Evolutionary conservation across 1,140 invertebrate species (phyloP), one percentile per base, ranked within the genome.

Genomic region (Leptopilina clavipes): DNA sequence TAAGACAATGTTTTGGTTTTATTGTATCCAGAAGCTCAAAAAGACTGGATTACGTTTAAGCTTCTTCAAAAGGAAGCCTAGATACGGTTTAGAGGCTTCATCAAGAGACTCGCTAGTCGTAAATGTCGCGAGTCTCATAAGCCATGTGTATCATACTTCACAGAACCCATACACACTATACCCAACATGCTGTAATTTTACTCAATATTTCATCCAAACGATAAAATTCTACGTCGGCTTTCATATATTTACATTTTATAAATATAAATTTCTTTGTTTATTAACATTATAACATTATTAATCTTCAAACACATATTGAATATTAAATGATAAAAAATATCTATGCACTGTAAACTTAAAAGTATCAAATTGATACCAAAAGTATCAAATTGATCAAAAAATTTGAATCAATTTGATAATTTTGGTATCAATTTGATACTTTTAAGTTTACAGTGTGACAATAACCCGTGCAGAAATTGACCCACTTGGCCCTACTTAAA

Each of bases 111-210:
- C 54, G 19, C 54, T 11, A 18, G 19, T 59, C 54, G 54, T 59
- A 59, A 59, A 59, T 59, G 54, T 59, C 54, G 22, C 19, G 54
- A 59, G 17, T 59, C 54, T 59, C 54, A 59, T 59, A 59, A 59
- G 54, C 54, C 54, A 59, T 65, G 6, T 31, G 19, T 65, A 65
- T 25, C 19, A 37, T 65, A 31, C 19, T 25, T 31, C 5, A 37
- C 14, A 25, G 59, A 65, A 65, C 22, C 25, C 59, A 31, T 65
- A 14, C 1, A 3, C 19, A 65, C 19, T 65, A 11, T 11, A 59
- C 54, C 17, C 22, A 25, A 59, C 54, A 19, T 59, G 17, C 18
- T 59, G 54, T 22, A 59, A 59, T 17, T 22, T 22, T 22, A 59
- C 18, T 22, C 19, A 59, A 22, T 59, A 22, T 59, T 59, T 22